These are phyloP conservation scores for Corynorhinus townsendii DNA, from an alignment of 2,113 vertebrate species.

Conservation along the genomic window DNA sequence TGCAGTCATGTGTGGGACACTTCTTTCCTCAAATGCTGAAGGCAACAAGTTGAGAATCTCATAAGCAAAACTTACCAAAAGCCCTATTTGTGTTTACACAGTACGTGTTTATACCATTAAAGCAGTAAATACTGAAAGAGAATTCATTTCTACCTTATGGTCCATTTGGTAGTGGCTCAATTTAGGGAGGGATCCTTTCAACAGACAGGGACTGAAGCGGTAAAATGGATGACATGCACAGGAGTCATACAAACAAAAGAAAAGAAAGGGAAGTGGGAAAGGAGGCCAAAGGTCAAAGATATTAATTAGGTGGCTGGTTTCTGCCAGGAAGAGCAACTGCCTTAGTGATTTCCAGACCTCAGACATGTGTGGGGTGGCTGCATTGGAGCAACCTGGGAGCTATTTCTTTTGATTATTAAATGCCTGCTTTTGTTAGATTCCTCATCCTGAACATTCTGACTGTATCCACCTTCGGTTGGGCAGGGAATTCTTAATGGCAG, in stretches of 20 bases:
- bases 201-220: background rate
- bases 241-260: background rate
- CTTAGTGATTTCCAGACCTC: background rate
- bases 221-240: background rate
- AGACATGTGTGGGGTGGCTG: background rate
- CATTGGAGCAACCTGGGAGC: background rate
- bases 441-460: background rate
- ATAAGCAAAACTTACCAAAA: background rate
- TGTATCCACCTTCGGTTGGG: background rate
- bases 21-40: background rate
- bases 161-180: background rate
- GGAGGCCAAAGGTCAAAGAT: background rate
- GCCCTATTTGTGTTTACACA: background rate
- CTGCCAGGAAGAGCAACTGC: background rate
- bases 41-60: constrained; percentile 20
- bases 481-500: background rate
- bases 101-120: background rate
- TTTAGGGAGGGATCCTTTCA: background rate
- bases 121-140: background rate
- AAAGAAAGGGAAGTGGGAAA: background rate
- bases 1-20: background rate
- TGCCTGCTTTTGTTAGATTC: background rate
- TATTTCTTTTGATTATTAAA: background rate
- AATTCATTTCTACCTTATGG: background rate
- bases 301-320: background rate